Base-by-base conservation (phyloP, 2,888 invertebrate species). In the Cheilosia vernalis region DNA sequence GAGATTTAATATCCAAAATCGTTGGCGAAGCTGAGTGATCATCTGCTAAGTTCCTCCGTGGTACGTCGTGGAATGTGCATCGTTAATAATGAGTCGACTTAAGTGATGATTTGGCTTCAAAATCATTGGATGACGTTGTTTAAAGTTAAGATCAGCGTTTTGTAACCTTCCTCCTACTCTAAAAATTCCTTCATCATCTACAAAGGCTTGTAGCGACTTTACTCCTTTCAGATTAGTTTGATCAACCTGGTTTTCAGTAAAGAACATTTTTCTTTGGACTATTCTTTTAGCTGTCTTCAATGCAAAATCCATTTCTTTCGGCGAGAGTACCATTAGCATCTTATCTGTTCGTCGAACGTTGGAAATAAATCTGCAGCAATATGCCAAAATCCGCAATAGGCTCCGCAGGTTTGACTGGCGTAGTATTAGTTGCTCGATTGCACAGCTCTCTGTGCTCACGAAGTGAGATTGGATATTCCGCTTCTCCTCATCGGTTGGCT, bases 1-100 rank as follows among this genome's bases (percentile, higher is more conserved):
- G 1, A 60, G 27, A 1, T 56, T 58, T 5, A 73, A 17, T 27
- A 78, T 78, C 77, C 72, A 73, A 33, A 63, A 78, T 10, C 27
- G 60, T 27, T 42, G 17, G 17, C 42, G 37, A 15, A 67, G 6
- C 0, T 53, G 49, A 9, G 42, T 33, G 10, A 69, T n/a, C 55
- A 19, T 69, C 19, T 33, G 44, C 15, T 44, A 58, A 7, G 3
- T 58, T 53, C 63, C 53, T 4, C 42, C 44, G 33, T 63, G 44
- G 13, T 53, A 30, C 4, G 51, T 61, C 27, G 13, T 17, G 6
- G 7, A 15, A 30, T 63, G 63, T 1, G 73, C 63, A 3, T 74
- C 49, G 27, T 17, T 15, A 2, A 67, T 33, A 5, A 60, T 58
- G 0, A 76, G 27, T 10, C 33, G 6, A 2, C n/a, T 60, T 0